Conservation (phyloP, 2,797 vertebrate genomes). For the Podargus strigoides region DNA sequence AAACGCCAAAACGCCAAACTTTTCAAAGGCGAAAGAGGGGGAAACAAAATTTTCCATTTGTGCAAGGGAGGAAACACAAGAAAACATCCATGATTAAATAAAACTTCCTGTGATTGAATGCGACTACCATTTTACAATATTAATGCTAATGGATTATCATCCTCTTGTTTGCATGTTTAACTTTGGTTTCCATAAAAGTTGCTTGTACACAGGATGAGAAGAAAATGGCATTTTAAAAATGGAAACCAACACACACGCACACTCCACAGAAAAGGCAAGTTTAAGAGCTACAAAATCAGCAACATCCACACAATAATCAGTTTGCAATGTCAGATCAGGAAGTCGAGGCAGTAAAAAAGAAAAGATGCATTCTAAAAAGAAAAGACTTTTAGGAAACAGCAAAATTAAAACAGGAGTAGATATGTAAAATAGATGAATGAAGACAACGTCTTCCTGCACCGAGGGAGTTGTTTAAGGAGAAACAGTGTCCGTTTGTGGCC, state of each 20-base stretch:
- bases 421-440: conserved; percentile 90
- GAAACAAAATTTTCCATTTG: conserved; percentile 31
- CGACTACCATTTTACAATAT: conserved; percentile 75
- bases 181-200: conserved; percentile 57
- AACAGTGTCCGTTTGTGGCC: conserved; percentile 97
- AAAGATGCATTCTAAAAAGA: conserved; percentile 63
- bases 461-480: conserved; percentile 94
- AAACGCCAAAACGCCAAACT: conserved; percentile 1
- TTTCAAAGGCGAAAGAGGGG: background rate
- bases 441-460: conserved; percentile 84
- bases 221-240: conserved; percentile 40
- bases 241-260: background rate
- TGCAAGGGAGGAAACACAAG: conserved; percentile 50
- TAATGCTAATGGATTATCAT: conserved; percentile 72
- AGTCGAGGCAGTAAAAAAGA: conserved; percentile 62
- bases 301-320: conserved; percentile 61
- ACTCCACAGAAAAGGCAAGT: background rate
- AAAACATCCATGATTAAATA: conserved; percentile 72
- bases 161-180: conserved; percentile 68
- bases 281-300: conserved; percentile 60
- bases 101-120: conserved; percentile 68
- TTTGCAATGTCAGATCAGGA: conserved; percentile 66
- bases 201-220: conserved; percentile 45
- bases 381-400: conserved; percentile 78
- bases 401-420: conserved; percentile 85